A percentile compares a stretch with the other conserved stretches of the same genome.
phyloP scores from a whole-genome alignment of 2,888 invertebrate species.

The Sussaba pulchella region DNA sequence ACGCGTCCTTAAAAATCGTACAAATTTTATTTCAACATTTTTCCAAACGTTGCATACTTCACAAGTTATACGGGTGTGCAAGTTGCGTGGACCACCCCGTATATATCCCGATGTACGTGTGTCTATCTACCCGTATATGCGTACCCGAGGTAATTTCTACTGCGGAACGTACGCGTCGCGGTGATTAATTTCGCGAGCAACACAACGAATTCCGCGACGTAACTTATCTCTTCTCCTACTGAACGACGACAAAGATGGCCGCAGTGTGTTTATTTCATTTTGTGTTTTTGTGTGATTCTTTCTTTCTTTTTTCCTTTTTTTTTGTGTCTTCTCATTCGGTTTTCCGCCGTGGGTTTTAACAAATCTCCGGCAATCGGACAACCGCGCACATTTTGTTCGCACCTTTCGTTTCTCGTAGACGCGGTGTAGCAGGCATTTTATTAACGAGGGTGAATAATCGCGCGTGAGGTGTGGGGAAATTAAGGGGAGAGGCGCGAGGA shows the following conservation, averaged over 20 bases:
- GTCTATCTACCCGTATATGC: slow-evolving; percentile 7
- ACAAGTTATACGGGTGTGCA: too few species aligned
- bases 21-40: too few species aligned
- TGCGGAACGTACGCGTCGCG: slow-evolving; percentile 48
- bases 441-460: slow-evolving; percentile 54
- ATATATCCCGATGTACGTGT: slow-evolving; percentile 11
- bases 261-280: slow-evolving; percentile 18
- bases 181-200: slow-evolving; percentile 72
- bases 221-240: slow-evolving; percentile 45
- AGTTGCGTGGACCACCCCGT: too few species aligned
- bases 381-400: slow-evolving; percentile 45
- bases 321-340: slow-evolving; percentile 13
- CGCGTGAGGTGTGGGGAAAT: slow-evolving; percentile 8
- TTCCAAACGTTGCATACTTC: too few species aligned
- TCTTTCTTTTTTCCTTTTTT: background rate
- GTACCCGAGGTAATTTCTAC: slow-evolving; percentile 30
- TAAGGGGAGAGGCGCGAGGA: background rate
- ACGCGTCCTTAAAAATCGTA: too few species aligned
- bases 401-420: slow-evolving; percentile 30
- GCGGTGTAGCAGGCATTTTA: slow-evolving; percentile 38
- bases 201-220: slow-evolving; percentile 61
- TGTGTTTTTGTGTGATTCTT: background rate
- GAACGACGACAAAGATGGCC: slow-evolving; percentile 44
- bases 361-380: slow-evolving; percentile 54
- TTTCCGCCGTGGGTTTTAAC: slow-evolving; percentile 37